Percentiles rank a stretch among this genome's conserved stretches.
phyloP scores from a whole-genome alignment of 1,140 invertebrate species.

The Aphaenogaster floridana region DNA sequence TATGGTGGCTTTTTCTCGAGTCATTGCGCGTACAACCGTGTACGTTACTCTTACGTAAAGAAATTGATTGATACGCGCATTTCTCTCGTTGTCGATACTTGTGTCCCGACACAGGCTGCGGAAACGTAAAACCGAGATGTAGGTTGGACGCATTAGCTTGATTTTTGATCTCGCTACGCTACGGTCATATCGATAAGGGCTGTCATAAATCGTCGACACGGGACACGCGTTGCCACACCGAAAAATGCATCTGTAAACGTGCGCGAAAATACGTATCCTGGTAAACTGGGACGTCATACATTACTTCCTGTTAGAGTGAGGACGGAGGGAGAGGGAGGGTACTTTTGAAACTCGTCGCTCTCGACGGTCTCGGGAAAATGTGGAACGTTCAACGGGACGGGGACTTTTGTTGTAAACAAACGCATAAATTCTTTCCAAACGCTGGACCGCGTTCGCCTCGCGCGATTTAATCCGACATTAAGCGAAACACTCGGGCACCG shows the following conservation, averaged over 20 bases:
- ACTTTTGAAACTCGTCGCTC: conserved; percentile 40
- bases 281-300: conserved; percentile 52
- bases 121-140: neutral
- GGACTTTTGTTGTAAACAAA: conserved; percentile 60
- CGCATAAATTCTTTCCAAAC: conserved; percentile 51
- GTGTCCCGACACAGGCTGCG: neutral
- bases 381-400: neutral
- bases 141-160: neutral
- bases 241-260: neutral
- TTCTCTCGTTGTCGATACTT: neutral
- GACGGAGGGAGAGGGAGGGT: neutral
- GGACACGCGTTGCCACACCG: conserved; percentile 8
- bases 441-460: neutral
- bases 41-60: neutral
- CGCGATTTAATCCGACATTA: conserved; percentile 47
- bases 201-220: conserved; percentile 42
- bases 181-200: conserved; percentile 8
- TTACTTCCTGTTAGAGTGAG: conserved; percentile 27
- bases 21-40: neutral
- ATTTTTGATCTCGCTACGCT: conserved; percentile 6
- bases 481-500: conserved; percentile 19
- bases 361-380: conserved; percentile 13
- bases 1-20: neutral
- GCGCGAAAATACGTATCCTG: neutral
- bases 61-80: neutral